Conservation (phyloP, 2,113 vertebrate genomes). For the Ptilorrhoa leucosticta region DNA sequence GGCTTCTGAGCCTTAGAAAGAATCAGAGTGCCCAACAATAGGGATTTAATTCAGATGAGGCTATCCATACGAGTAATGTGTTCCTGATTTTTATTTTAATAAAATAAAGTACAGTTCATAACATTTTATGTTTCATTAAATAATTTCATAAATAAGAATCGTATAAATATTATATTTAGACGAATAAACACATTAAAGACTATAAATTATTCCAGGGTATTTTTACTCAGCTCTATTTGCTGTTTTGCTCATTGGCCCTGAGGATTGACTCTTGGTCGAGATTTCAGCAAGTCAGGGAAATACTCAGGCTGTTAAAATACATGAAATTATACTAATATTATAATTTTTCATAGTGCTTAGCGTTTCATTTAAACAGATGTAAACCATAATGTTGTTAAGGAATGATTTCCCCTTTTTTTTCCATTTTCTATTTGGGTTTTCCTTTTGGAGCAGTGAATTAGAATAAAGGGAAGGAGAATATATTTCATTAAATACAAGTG, state of each 20-base stretch:
- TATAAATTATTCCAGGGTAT: slow-evolving; percentile 1
- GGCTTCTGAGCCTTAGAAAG: background rate
- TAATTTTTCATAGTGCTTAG: background rate
- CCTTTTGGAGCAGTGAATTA: background rate
- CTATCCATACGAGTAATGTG: background rate
- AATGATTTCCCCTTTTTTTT: background rate
- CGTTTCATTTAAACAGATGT: background rate
- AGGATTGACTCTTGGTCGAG: background rate
- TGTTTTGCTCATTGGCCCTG: background rate
- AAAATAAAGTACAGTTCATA: background rate
- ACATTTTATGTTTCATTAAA: slow-evolving; percentile 12
- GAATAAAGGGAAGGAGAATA: background rate
- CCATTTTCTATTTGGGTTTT: background rate
- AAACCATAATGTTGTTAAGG: background rate
- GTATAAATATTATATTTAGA: slow-evolving; percentile 38
- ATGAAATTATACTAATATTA: background rate
- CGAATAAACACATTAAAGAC: slow-evolving; percentile 31
- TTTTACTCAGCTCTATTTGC: background rate
- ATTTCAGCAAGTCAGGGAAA: background rate
- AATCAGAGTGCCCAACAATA: background rate
- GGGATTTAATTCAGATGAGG: background rate
- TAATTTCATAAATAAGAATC: background rate
- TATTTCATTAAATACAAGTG: background rate
- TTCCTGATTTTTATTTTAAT: slow-evolving; percentile 23
- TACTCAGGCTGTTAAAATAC: background rate